Evolutionary conservation across 2,113 vertebrate genomes (phyloP), one percentile per base, ranked within the genome.

Genomic region (Pandion haliaetus): DNA sequence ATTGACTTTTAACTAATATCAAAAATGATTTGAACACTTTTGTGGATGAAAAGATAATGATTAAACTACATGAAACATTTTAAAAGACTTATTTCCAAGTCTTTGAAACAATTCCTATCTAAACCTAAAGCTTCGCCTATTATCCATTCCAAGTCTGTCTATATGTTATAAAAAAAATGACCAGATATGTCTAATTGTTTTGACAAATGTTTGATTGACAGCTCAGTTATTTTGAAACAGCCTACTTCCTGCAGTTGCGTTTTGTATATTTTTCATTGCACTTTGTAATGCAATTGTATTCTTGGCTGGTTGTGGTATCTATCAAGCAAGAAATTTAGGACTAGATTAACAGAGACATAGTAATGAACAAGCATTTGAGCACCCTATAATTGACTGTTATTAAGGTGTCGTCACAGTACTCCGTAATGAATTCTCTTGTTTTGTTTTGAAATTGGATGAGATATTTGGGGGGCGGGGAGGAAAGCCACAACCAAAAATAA

Each of bases 1-100:
- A 98, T 97, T 98, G 98, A 98, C 98, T 98, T 98, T 98, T 98
- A 98, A 98, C 98, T 97, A 97, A 97, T 97, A 98, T 97, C 93
- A 97, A 96, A 97, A 97, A 95, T 84, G 91, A 96, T 96, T 95
- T 95, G 97, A 97, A 94, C 97, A 95, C 97, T 97, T 98, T 96
- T 97, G 97, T 93, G 93, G 94, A 95, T 98, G 96, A 92, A 98
- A 98, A 98, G 97, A 83, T 95, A 88, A 79, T 94, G 97, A 97
- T 97, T 96, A 98, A 97, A 91, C 82, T 74, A 88, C 93, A 89
- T 52, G 71, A 79, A 93, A 84, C 95, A 94, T 94, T 98, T 96
- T 77, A 67, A 92, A 92, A 97, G 4, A 90, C 67, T 93, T 98
- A 70, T 82, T 82, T 83, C 88, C 61, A 91, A 90, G 83, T 90